Base-by-base conservation (phyloP, 2,797 vertebrate genomes). In the Telmatherina bonti region DNA sequence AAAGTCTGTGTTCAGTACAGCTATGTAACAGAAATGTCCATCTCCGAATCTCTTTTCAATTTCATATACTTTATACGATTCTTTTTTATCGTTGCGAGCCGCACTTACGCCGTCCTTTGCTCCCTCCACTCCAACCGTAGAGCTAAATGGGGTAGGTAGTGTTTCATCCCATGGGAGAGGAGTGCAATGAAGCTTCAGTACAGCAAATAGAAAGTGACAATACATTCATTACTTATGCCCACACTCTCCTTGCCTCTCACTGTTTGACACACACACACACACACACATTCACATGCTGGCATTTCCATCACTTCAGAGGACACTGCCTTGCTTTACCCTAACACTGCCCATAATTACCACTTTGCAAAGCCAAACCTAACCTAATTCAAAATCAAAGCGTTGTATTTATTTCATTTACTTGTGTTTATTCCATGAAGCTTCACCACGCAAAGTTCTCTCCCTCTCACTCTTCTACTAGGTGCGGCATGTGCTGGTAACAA, bases 131-230 rank as follows among this genome's bases (percentile, higher is more conserved):
- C 31, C 35, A 54, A 49, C 73, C 68, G 66, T 20, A 24, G 51
- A 76, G 72, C 70, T 60, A 74, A 85, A 84, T 22, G 2, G 74
- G 73, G 69, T 56, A 63, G 78, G 56, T 72, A 54, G 69, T 22
- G 76, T 84, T 82, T 85, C 69, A 68, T 86, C 86, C 81, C 68
- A 0, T n/a, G 66, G 80, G 89, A 85, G 7, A 67, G 0, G 22
- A 63, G 58, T 6, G 58, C 74, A 57, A 33, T 58, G 80, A 75
- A 59, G 73, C 83, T 85, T 82, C 35, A 53, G 77, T 54, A 43
- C 13, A 11, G 71, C 70, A 88, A 91, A 91, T 82, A 74, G 68
- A 83, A 90, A 88, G 83, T 85, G 90, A 90, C 88, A 87, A 87
- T 80, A 75, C 72, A 85, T 87, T 84, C 72, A 90, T 92, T 92